Base-by-base conservation (phyloP, 2,113 vertebrate species). In the Platichthys stellatus region DNA sequence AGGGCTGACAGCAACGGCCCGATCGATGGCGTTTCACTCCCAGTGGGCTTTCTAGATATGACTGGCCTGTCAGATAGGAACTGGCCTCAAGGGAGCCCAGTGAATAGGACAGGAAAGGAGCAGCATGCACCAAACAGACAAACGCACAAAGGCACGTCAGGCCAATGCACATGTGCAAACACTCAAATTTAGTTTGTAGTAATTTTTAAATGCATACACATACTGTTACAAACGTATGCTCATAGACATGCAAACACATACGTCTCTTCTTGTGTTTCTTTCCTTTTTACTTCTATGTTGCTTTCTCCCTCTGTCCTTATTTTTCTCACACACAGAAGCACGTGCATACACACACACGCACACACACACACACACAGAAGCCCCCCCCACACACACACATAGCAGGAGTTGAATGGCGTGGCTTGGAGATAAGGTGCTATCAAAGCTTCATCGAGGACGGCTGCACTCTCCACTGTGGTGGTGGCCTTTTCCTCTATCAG, bases 371-470 rank as follows among this genome's bases (percentile, higher is more conserved):
- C 28, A 65, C n/a, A 35, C 56, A 56, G 26, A 28, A 4, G 26
- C 26, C 24, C 47, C 63, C 21, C 28, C 57, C 53, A 63, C 69
- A 76, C 66, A 74, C 54, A 61, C 80, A 80, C 40, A 63, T 65
- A 64, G 58, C 63, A 47, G 65, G 67, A 85, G 69, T 66, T 88
- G 89, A 92, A 81, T 86, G 86, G 69, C 79, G 45, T 74, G 73
- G 68, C 75, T 59, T 40, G 69, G 69, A 80, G 89, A 91, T 91
- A 91, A 75, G 84, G 63, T 28, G 60, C 53, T 89, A 89, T 90
- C 91, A 86, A 85, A 78, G 61, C 72, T 76, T 75, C 71, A 90
- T 87, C 80, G 3, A 81, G 68, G 74, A 84, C 31, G 57, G 74
- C 71, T 68, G 70, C 77, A 72, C 85, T 89, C 84, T 90, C 85